Base-by-base conservation (phyloP, 2,113 vertebrate genomes). In the Fregetta grallaria region DNA sequence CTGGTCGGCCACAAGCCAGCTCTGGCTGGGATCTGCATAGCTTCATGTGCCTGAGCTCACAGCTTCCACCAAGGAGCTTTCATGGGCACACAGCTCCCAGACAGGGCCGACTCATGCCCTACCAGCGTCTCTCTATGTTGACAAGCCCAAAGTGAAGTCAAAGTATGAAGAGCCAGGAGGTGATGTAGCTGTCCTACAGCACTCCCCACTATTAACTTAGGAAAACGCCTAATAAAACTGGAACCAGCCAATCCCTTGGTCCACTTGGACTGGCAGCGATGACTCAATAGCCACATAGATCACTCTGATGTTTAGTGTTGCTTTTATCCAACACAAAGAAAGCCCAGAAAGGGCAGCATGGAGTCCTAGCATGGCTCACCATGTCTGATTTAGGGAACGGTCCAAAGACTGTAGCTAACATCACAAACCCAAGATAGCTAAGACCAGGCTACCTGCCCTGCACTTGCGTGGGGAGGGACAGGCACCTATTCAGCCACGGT, bases 381-480 rank as follows among this genome's bases (percentile, higher is more conserved):
- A 16, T 2, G 29, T 32, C 26, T 26, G 8, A 0, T 26, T 1
- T 47, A 40, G 8, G n/a, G 42, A 66, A 63, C 0, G 1, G 38
- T 56, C 50, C 71, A n/a, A 81, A 13, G n/a, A 29, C 19, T 6
- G 7, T 14, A 21, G 21, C 23, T 79, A 67, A 20, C 17, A 38
- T 17, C 72, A 68, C 36, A 86, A 55, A 72, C 7, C 10, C 36
- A n/a, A 10, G 12, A 36, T 1, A 76, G 10, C 10, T 42, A 52
- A 56, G 15, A 18, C 13, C 53, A 49, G 21, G 16, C 55, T n/a
- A 55, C 25, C 27, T 32, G 36, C 52, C 42, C 19, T 25, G 53
- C 49, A 12, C 14, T 27, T 6, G 8, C 1, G 2, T 56, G 47
- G 23, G 16, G 11, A 88, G 26, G 10, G 5, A 47, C 8, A 42